Conservation (phyloP, 2,888 invertebrate species). For the Galerucella pusilla region DNA sequence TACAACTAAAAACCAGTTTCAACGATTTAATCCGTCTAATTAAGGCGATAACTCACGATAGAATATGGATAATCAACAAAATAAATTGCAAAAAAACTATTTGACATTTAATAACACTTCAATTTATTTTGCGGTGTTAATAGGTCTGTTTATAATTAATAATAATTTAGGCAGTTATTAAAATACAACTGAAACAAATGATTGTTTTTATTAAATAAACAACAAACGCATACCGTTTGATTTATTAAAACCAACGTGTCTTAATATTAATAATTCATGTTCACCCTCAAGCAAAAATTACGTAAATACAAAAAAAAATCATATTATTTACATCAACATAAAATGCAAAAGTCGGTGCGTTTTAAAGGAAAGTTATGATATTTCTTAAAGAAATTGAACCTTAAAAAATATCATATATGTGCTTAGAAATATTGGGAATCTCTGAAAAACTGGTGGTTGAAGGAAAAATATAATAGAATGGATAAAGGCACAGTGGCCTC, state of each 20-base stretch:
- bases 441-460: too few relatives aligned
- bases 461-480: too few relatives aligned
- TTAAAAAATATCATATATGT: too few relatives aligned
- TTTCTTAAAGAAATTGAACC: too few relatives aligned
- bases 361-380: too few relatives aligned
- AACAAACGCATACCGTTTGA: not conserved
- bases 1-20: not conserved
- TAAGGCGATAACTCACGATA: not conserved
- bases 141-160: not conserved
- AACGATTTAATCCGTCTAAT: conserved; percentile 10
- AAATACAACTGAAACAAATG: not conserved
- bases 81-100: conserved; percentile 14
- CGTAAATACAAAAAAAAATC: not conserved
- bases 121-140: not conserved
- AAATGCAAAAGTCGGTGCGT: too few relatives aligned
- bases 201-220: conserved; percentile 3
- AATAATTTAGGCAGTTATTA: conserved; percentile 1
- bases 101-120: not conserved
- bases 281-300: not conserved
- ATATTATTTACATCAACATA: not conserved
- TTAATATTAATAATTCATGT: not conserved
- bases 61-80: conserved; percentile 1
- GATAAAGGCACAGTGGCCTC: too few relatives aligned
- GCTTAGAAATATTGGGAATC: too few relatives aligned
- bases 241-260: not conserved